phyloP scores from a whole-genome alignment of 2,797 vertebrate genomes.

The Microtus obscurus region DNA sequence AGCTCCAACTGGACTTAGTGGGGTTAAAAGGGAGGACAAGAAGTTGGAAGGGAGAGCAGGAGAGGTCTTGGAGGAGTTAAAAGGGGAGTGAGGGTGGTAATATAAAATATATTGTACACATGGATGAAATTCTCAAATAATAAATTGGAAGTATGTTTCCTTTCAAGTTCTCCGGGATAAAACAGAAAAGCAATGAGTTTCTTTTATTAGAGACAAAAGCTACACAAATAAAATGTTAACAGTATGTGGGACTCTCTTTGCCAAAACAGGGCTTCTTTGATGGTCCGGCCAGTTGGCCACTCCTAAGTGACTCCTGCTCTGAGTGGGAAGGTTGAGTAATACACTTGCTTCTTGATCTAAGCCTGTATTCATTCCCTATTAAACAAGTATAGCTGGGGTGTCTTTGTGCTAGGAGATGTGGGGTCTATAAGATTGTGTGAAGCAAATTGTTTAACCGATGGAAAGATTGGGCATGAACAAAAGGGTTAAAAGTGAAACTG shows the following conservation, averaged over 20 bases:
- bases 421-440: background rate
- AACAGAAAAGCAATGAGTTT: slow-evolving; percentile 13
- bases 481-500: background rate
- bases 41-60: background rate
- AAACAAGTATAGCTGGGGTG: background rate
- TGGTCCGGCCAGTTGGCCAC: slow-evolving; percentile 2
- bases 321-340: slow-evolving; percentile 45
- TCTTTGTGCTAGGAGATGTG: background rate
- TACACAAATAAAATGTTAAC: slow-evolving; percentile 43
- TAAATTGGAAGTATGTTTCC: background rate
- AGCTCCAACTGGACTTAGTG: background rate
- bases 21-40: background rate
- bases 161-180: background rate
- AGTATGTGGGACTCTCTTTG: background rate
- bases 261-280: slow-evolving; percentile 52
- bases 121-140: background rate
- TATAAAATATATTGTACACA: background rate
- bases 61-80: background rate
- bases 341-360: slow-evolving; percentile 50
- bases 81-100: background rate
- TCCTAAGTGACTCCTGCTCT: slow-evolving; percentile 12
- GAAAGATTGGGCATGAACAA: background rate
- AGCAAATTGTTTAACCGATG: background rate
- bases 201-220: slow-evolving; percentile 45
- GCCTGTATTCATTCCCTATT: slow-evolving; percentile 17